Evolutionary conservation across 1,140 invertebrate genomes (phyloP).

Genomic region (Paraescarpia echinospica): DNA sequence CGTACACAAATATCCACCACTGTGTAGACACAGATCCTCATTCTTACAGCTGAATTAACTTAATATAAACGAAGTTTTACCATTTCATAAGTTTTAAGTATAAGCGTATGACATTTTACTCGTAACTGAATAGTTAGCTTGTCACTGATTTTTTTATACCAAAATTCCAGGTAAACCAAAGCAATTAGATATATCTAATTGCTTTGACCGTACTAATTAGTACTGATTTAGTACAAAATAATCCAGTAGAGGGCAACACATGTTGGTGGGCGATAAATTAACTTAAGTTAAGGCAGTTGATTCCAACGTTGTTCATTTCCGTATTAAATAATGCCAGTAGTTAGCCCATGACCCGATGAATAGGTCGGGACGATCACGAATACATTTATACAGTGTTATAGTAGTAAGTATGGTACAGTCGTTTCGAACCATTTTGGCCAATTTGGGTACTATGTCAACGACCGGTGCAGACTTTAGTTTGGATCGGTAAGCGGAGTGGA

Average conservation of each 20-base stretch:
- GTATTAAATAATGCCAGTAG: background rate
- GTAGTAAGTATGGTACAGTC: background rate
- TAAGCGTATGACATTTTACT: no score
- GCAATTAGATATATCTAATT: no score
- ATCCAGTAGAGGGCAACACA: background rate
- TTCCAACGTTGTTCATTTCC: background rate
- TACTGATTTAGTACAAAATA: background rate
- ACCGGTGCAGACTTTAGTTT: background rate
- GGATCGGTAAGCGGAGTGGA: no score
- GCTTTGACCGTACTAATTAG: no score
- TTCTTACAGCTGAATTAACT: no score
- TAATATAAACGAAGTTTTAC: no score
- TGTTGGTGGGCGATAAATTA: background rate
- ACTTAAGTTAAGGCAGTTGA: background rate
- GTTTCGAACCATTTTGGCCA: background rate
- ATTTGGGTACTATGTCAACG: background rate
- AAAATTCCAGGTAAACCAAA: no score
- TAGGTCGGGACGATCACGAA: background rate
- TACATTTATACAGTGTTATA: background rate
- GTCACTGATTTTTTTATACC: no score
- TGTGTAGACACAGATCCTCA: no score
- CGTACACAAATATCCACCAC: no score
- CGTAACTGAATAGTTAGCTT: no score
- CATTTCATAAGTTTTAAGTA: no score
- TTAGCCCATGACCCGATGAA: background rate